These are phyloP conservation scores for Synanthedon formicaeformis DNA, from an alignment of 2,888 invertebrate genomes.

Conservation along the genomic window DNA sequence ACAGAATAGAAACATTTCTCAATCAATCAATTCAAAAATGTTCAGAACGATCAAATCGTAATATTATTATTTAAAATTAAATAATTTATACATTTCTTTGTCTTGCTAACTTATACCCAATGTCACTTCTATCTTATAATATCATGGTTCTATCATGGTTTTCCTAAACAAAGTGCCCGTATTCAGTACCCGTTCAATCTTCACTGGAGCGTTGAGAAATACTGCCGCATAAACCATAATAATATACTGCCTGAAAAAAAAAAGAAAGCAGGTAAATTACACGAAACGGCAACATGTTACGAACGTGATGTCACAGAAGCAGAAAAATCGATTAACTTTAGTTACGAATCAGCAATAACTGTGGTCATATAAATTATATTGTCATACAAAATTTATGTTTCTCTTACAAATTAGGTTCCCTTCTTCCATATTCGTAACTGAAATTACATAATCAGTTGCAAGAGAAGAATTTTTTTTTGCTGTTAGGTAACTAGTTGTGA, in stretches of 20 bases:
- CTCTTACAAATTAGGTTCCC: conserved; percentile 20
- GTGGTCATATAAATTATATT: conserved; percentile 6
- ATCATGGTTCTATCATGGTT: conserved; percentile 18
- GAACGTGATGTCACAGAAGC: conserved; percentile 46
- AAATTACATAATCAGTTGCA: too few relatives aligned
- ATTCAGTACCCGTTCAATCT: conserved; percentile 45
- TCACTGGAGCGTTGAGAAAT: conserved; percentile 45
- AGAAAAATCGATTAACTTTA: conserved; percentile 56
- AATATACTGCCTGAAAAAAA: conserved; percentile 29
- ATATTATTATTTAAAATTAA: too few relatives aligned
- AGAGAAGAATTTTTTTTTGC: too few relatives aligned
- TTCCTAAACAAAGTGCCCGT: conserved; percentile 27
- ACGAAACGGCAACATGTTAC: conserved; percentile 18
- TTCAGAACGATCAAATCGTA: too few relatives aligned
- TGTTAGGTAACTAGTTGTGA: too few relatives aligned
- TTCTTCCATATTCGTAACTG: too few relatives aligned
- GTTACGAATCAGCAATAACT: conserved; percentile 44
- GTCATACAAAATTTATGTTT: not conserved
- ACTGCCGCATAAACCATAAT: conserved; percentile 43
- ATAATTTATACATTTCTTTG: too few relatives aligned
- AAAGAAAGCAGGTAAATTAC: conserved; percentile 31
- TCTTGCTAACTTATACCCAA: too few relatives aligned
- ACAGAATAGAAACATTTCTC: too few relatives aligned
- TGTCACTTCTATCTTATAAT: conserved; percentile 2
- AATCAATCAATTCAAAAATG: too few relatives aligned